Evolutionary conservation across 2,113 vertebrate species (phyloP).

Genomic region (Poicephalus gulielmi): DNA sequence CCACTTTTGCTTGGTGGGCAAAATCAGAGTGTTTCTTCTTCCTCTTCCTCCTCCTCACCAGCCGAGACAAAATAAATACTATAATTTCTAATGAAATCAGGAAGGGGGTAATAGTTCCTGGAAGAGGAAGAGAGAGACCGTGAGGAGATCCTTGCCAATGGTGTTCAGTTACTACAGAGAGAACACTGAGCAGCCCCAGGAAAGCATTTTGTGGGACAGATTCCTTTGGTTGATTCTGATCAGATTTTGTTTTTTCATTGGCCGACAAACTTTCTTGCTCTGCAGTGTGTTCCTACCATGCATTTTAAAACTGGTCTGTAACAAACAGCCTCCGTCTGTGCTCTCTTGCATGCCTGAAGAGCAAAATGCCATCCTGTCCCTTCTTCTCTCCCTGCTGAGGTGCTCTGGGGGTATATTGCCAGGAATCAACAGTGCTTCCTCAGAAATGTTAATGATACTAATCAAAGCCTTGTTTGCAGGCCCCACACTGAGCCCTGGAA

Average conservation of each 20-base stretch:
- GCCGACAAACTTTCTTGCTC: slow-evolving; percentile 31
- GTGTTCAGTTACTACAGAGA: slow-evolving; percentile 56
- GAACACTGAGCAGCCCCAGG: slow-evolving; percentile 39
- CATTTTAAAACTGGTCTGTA: not conserved
- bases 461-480: slow-evolving; percentile 48
- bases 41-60: not conserved
- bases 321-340: not conserved
- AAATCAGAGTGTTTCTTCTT: slow-evolving; percentile 27
- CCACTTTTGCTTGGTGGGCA: slow-evolving; percentile 27
- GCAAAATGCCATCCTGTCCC: not conserved
- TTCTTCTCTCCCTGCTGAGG: slow-evolving; percentile 20
- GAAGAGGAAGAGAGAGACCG: slow-evolving; percentile 65
- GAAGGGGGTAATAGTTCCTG: slow-evolving; percentile 67
- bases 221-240: slow-evolving; percentile 41
- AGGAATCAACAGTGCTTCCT: slow-evolving; percentile 34
- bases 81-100: slow-evolving; percentile 69
- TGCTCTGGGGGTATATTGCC: slow-evolving; percentile 46
- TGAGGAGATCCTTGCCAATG: slow-evolving; percentile 47
- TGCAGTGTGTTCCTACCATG: not conserved
- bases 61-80: slow-evolving; percentile 60
- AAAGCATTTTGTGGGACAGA: slow-evolving; percentile 57
- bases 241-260: slow-evolving; percentile 43
- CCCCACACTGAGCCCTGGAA: slow-evolving; percentile 40
- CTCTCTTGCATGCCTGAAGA: not conserved
- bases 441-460: slow-evolving; percentile 56